A percentile compares a stretch with the other conserved stretches of the same genome.
Evolutionary conservation across 2,888 invertebrate species (phyloP).

Genomic region (Polymixis flavicincta): DNA sequence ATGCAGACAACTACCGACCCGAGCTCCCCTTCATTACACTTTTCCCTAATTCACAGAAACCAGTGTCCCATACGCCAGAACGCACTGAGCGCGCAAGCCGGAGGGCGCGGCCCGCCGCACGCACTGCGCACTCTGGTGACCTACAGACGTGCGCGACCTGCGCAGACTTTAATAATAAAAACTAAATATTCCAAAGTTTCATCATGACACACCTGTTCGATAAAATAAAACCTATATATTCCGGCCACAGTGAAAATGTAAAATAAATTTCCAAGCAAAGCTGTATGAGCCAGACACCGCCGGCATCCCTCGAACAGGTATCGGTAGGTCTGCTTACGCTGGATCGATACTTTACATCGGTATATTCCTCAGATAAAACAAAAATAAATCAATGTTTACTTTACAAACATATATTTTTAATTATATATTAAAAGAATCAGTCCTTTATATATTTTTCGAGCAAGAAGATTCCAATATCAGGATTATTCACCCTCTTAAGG

Average conservation of each 20-base stretch:
- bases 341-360: conserved; percentile 21
- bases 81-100: conserved; percentile 51
- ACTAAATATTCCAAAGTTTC: background rate
- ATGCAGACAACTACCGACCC: conserved; percentile 82
- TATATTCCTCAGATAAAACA: background rate
- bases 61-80: conserved; percentile 60
- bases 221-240: conserved; percentile 13
- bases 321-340: conserved; percentile 6
- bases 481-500: conserved; percentile 1
- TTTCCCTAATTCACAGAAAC: conserved; percentile 76
- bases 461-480: background rate
- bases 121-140: conserved; percentile 40
- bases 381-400: background rate
- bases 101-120: conserved; percentile 56
- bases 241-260: background rate
- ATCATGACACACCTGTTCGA: background rate
- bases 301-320: background rate
- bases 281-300: background rate
- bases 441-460: background rate
- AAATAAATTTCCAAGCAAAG: conserved; percentile 3
- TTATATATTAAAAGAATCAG: too few species aligned
- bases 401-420: too few species aligned
- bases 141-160: conserved; percentile 37
- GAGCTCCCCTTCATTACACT: conserved; percentile 81
- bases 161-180: conserved; percentile 43